These are phyloP conservation scores for Mechanitis mazaeus DNA, from an alignment of 2,888 invertebrate species.

Conservation along the genomic window DNA sequence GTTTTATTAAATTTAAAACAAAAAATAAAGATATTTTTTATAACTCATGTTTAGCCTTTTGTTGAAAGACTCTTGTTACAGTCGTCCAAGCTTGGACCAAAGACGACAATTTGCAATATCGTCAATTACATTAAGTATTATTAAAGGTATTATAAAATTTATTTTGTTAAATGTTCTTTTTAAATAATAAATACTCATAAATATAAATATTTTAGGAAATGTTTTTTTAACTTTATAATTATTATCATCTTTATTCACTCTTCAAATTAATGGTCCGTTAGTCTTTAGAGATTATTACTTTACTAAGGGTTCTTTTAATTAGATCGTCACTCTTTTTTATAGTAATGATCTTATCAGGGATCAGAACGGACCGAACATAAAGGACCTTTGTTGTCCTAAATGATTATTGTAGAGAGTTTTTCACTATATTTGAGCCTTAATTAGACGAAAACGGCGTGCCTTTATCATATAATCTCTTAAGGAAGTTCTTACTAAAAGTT, in stretches of 20 bases:
- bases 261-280: conserved; percentile 12
- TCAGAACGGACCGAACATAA: conserved; percentile 14
- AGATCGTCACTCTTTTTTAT: conserved; percentile 26
- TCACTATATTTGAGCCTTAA: conserved; percentile 3
- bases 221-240: neutral
- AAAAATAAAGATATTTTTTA: too few species aligned
- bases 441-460: conserved; percentile 1
- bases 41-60: too few species aligned
- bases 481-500: neutral
- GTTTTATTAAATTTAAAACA: too few species aligned
- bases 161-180: too few species aligned
- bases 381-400: conserved; percentile 20
- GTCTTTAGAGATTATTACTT: conserved; percentile 24
- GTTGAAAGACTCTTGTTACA: too few species aligned
- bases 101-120: too few species aligned
- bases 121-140: too few species aligned
- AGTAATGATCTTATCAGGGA: conserved; percentile 25
- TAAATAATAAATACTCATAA: neutral
- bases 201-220: neutral
- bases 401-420: conserved; percentile 23
- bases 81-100: too few species aligned
- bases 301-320: conserved; percentile 30
- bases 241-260: conserved; percentile 13
- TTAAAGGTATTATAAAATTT: too few species aligned
- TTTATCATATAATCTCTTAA: conserved; percentile 1